These are phyloP conservation scores for Petrocephalus schoutedeni DNA, from an alignment of 2,797 vertebrate species.

Conservation along the genomic window DNA sequence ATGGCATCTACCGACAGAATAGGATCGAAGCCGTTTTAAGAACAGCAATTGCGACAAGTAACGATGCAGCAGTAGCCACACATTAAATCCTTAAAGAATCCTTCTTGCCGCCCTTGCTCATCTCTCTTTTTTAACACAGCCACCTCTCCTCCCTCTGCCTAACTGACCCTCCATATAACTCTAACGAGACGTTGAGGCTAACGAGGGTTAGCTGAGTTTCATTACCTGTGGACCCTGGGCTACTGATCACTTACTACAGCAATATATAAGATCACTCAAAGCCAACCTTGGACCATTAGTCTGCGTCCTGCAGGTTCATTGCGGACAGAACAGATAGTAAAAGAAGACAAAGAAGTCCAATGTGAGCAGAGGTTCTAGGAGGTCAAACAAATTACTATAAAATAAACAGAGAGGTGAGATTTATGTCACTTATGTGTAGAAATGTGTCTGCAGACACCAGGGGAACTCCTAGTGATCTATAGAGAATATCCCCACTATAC, in stretches of 20 bases:
- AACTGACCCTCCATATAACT: conserved; percentile 6
- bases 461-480: neutral
- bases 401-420: neutral
- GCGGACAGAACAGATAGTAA: neutral
- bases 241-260: neutral
- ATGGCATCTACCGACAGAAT: neutral
- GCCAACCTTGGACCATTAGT: neutral
- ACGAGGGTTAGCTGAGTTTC: conserved; percentile 6
- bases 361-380: conserved; percentile 44
- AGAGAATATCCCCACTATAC: neutral
- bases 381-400: conserved; percentile 27
- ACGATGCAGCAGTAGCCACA: neutral
- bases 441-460: neutral
- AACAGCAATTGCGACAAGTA: neutral
- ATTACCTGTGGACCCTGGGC: neutral
- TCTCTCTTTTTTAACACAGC: neutral
- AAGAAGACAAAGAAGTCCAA: neutral
- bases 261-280: neutral
- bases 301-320: neutral
- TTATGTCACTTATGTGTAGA: neutral
- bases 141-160: neutral
- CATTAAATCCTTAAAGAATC: neutral
- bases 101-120: neutral
- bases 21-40: neutral
- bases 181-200: conserved; percentile 16